Conservation (phyloP, 2,113 vertebrate species). For the Pseudorasbora parva region DNA sequence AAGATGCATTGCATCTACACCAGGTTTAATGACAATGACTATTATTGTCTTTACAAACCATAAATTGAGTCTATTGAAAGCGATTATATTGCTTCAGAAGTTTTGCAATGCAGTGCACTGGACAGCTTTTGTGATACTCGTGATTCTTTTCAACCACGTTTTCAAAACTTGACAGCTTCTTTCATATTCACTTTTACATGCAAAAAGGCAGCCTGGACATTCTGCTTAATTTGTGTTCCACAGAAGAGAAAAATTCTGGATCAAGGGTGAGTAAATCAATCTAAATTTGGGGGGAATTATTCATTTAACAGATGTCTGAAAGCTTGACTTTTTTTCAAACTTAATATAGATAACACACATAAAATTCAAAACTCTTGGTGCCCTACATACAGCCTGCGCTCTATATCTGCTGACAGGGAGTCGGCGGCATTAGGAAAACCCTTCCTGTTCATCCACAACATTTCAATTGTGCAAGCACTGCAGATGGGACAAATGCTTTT, state of each 20-base stretch:
- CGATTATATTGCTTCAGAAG: background rate
- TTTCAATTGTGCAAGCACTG: constrained; percentile 35
- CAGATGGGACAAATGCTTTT: constrained; percentile 47
- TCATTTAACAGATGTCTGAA: background rate
- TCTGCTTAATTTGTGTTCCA: background rate
- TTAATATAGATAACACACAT: background rate
- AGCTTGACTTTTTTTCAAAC: background rate
- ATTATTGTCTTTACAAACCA: background rate
- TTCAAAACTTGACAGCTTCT: background rate
- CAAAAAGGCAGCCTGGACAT: background rate
- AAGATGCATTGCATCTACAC: background rate
- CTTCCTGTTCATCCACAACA: constrained; percentile 40
- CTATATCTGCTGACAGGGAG: constrained; percentile 55
- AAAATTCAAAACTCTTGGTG: background rate
- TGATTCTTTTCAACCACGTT: no score
- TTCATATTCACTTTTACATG: background rate
- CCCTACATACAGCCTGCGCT: background rate
- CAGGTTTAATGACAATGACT: background rate
- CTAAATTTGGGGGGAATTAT: background rate
- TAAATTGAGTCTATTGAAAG: background rate
- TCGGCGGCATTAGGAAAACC: constrained; percentile 36
- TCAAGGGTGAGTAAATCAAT: background rate
- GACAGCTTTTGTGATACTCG: no score
- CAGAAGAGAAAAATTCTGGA: background rate
- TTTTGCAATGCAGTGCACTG: background rate